phyloP scores from a whole-genome alignment of 2,888 invertebrate species.

The Lamellibrachia columna region DNA sequence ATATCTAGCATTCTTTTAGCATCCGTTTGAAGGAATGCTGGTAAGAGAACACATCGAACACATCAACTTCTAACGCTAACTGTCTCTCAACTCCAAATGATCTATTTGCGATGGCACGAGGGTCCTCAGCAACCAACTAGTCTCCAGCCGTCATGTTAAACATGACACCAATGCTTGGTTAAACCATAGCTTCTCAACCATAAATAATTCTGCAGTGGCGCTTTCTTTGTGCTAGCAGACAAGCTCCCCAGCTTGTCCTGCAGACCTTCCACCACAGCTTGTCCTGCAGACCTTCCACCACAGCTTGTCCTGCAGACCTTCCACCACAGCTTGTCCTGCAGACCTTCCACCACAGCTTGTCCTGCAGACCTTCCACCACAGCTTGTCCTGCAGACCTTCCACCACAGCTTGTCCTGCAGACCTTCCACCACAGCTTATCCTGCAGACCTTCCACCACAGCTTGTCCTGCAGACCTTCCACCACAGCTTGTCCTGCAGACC shows the following conservation, averaged over 20 bases:
- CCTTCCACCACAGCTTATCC: no score
- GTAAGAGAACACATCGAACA: not conserved
- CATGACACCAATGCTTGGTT: not conserved
- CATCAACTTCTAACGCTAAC: no score
- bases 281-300: not conserved
- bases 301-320: no score
- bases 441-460: not conserved
- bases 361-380: no score
- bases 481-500: no score
- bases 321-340: no score
- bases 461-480: no score
- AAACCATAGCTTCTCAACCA: not conserved
- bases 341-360: no score
- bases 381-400: no score
- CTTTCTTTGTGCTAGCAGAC: not conserved
- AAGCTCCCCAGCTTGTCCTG: not conserved
- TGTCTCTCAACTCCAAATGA: not conserved
- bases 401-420: no score
- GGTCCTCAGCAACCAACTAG: not conserved
- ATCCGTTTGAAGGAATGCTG: not conserved
- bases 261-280: not conserved
- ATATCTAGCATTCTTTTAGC: not conserved
- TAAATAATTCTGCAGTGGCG: not conserved
- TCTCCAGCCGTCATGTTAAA: not conserved
- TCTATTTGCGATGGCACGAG: not conserved